Percentiles rank a stretch among this genome's conserved stretches.
These are phyloP conservation scores for Odontomachus brunneus DNA, from an alignment of 1,140 invertebrate genomes.

Conservation along the genomic window DNA sequence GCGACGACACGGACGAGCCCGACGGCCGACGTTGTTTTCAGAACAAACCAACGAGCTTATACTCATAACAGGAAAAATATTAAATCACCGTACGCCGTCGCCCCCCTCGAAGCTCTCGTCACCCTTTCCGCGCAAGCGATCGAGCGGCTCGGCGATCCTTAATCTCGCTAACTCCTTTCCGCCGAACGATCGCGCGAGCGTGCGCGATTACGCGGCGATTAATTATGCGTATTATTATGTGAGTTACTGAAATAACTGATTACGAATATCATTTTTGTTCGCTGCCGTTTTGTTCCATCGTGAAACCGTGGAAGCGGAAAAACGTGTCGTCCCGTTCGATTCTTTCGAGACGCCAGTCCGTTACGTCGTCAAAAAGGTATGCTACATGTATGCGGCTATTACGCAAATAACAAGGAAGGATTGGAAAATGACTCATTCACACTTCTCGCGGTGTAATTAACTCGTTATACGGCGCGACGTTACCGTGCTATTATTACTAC, in stretches of 20 bases:
- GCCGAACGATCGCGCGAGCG: slow-evolving; percentile 45
- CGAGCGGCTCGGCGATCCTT: slow-evolving; percentile 42
- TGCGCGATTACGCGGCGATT: slow-evolving; percentile 50
- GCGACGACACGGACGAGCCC: slow-evolving; percentile 55
- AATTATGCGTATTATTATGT: slow-evolving; percentile 57
- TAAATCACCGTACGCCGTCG: slow-evolving; percentile 81
- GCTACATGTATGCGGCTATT: not conserved
- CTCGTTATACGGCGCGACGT: not conserved
- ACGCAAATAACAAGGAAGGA: not conserved
- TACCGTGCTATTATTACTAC: slow-evolving; percentile 46
- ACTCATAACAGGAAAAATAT: slow-evolving; percentile 84
- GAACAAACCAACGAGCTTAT: slow-evolving; percentile 82
- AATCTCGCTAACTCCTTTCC: slow-evolving; percentile 60
- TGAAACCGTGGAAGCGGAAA: slow-evolving; percentile 12
- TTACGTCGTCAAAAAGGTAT: not conserved
- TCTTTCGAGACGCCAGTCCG: not conserved
- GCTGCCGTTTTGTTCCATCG: slow-evolving; percentile 32
- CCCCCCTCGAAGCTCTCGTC: slow-evolving; percentile 65
- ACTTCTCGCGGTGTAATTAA: slow-evolving; percentile 16
- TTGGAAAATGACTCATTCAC: slow-evolving; percentile 16
- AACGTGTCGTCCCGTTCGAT: not conserved
- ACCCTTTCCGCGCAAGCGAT: slow-evolving; percentile 37
- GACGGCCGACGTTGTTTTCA: slow-evolving; percentile 79
- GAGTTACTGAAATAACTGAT: slow-evolving; percentile 52
- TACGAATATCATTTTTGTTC: slow-evolving; percentile 16